Conservation (phyloP, 2,797 vertebrate genomes). For the Epinephelus coioides region DNA sequence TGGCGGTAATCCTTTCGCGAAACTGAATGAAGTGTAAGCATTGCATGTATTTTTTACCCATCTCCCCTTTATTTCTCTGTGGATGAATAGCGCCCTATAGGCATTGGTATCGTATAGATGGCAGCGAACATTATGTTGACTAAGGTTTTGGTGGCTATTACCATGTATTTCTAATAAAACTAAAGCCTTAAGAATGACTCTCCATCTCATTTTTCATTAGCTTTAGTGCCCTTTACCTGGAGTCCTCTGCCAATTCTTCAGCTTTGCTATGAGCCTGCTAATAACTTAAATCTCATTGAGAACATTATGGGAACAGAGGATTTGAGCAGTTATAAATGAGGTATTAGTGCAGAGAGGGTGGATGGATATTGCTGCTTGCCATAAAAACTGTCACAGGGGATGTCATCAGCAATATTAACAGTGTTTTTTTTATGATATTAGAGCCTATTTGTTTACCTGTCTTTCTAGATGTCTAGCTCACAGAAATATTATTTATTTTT, state of each 20-base stretch:
- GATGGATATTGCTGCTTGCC: constrained; percentile 57
- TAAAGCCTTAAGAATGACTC: constrained; percentile 77
- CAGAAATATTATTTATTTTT: background rate
- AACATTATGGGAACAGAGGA: constrained; percentile 71
- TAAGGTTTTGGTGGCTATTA: constrained; percentile 81
- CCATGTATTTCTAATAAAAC: constrained; percentile 85
- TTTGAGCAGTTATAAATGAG: constrained; percentile 74
- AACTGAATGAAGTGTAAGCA: constrained; percentile 82
- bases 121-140: constrained; percentile 82
- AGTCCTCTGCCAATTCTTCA: constrained; percentile 75
- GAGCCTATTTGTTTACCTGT: constrained; percentile 43
- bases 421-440: constrained; percentile 36
- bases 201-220: constrained; percentile 82
- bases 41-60: constrained; percentile 76
- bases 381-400: constrained; percentile 64
- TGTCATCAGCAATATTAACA: constrained; percentile 52
- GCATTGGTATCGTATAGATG: constrained; percentile 77
- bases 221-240: constrained; percentile 79
- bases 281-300: constrained; percentile 77
- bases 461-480: background rate
- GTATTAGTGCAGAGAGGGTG: constrained; percentile 72
- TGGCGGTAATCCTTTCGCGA: constrained; percentile 80
- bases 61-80: constrained; percentile 66
- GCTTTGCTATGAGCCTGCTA: constrained; percentile 68
- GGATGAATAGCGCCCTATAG: constrained; percentile 79